phyloP scores from a whole-genome alignment of 2,797 vertebrate species.

The Helarctos malayanus region DNA sequence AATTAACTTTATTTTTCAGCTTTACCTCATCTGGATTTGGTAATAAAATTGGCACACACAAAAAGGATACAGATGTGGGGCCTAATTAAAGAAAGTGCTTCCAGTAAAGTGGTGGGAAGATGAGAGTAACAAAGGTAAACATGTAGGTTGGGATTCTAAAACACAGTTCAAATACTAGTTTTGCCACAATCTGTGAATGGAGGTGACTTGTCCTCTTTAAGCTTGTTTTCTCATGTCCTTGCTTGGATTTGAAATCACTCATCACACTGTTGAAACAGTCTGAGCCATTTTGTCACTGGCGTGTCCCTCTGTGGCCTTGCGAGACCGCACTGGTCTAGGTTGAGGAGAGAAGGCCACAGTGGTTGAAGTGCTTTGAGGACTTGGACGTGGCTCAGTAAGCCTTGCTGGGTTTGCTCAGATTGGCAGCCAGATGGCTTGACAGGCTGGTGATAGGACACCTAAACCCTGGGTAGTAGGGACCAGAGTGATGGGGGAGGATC shows the following conservation, averaged over 20 bases:
- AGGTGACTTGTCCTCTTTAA: background rate
- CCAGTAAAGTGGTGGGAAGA: background rate
- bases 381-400: background rate
- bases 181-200: background rate
- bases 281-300: background rate
- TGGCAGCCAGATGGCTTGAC: background rate
- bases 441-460: background rate
- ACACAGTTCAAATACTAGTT: background rate
- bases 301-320: background rate
- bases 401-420: background rate
- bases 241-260: background rate
- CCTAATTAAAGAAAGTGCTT: background rate
- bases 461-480: background rate
- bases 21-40: background rate
- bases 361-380: background rate
- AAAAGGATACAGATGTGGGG: background rate
- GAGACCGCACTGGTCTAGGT: background rate
- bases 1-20: conserved; percentile 69
- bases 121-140: background rate
- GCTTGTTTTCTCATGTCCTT: background rate
- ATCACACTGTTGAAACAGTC: background rate
- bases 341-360: conserved; percentile 56
- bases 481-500: background rate
- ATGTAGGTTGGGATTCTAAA: background rate
- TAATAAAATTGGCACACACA: background rate